phyloP scores from a whole-genome alignment of 1,140 invertebrate genomes.

The Hypothenemus hampei region DNA sequence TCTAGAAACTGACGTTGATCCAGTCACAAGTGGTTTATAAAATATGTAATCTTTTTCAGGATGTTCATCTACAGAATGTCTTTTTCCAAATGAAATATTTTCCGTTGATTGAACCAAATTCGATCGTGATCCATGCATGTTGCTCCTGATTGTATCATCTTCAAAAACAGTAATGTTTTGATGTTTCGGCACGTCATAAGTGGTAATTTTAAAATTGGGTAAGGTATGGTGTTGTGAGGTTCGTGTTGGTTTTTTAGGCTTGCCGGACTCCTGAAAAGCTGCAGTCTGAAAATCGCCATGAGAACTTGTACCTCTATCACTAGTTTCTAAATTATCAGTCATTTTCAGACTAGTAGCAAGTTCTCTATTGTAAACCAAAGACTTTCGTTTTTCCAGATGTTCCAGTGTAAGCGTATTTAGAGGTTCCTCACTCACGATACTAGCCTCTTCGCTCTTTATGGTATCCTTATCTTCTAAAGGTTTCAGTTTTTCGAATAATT shows the following conservation, averaged over 20 bases:
- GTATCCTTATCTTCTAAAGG: constrained; percentile 34
- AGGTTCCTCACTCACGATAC: constrained; percentile 37
- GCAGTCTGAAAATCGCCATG: constrained; percentile 11
- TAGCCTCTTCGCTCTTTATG: constrained; percentile 33
- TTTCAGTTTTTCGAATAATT: constrained; percentile 43
- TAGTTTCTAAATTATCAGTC: constrained; percentile 28
- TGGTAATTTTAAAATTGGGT: constrained; percentile 45
- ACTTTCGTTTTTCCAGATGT: constrained; percentile 43
- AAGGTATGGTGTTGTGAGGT: constrained; percentile 24
- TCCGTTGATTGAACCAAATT: constrained; percentile 28
- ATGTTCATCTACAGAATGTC: constrained; percentile 5
- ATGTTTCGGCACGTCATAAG: constrained; percentile 42
- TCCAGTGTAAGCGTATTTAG: constrained; percentile 41
- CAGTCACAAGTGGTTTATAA: constrained; percentile 9
- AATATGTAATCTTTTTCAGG: constrained; percentile 19
- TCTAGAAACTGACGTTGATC: constrained; percentile 20
- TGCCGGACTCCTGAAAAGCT: constrained; percentile 2
- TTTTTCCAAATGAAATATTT: constrained; percentile 28
- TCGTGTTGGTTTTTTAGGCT: constrained; percentile 11
- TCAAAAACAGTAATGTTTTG: constrained; percentile 45
- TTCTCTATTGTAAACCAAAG: constrained; percentile 44
- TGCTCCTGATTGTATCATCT: constrained; percentile 44
- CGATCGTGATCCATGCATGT: constrained; percentile 27
- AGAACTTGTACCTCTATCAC: constrained; percentile 17
- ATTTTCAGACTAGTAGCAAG: constrained; percentile 44